Percentiles rank a stretch among this genome's conserved stretches.
Evolutionary conservation across 2,888 invertebrate species (phyloP).

Genomic region (Athetis lepigone): DNA sequence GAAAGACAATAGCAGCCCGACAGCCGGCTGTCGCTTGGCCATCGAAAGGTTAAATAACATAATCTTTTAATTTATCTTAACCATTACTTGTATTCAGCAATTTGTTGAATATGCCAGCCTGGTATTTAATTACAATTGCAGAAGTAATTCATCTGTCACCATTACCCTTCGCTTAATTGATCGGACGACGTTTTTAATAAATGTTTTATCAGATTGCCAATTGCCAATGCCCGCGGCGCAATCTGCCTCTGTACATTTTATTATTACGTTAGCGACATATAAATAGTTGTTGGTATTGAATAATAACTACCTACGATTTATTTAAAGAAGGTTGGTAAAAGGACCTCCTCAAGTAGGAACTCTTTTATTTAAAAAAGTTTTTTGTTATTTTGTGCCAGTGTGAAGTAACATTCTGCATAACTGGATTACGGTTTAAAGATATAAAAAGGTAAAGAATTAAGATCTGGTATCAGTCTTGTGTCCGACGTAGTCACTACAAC

Average conservation of each 20-base stretch:
- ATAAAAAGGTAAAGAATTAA: slow-evolving; percentile 69
- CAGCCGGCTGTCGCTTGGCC: too few relatives aligned
- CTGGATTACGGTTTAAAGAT: slow-evolving; percentile 62
- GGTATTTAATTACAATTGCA: neutral
- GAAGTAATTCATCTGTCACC: neutral
- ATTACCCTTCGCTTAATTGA: neutral
- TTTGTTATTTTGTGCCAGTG: neutral
- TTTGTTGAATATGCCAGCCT: too few relatives aligned
- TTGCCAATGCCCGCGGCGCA: neutral
- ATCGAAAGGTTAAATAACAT: too few relatives aligned
- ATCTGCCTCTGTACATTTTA: slow-evolving; percentile 6
- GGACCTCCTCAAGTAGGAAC: slow-evolving; percentile 7
- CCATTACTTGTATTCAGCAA: too few relatives aligned
- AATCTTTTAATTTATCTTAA: too few relatives aligned
- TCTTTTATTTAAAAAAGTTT: slow-evolving; percentile 16
- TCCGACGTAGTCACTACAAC: slow-evolving; percentile 78
- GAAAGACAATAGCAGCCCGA: too few relatives aligned
- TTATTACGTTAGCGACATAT: neutral
- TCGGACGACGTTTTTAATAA: neutral
- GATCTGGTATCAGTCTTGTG: slow-evolving; percentile 68
- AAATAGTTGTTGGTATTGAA: slow-evolving; percentile 38
- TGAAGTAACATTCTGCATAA: slow-evolving; percentile 51
- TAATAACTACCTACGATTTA: slow-evolving; percentile 1
- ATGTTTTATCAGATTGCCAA: neutral
- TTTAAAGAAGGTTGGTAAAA: slow-evolving; percentile 37